Percentiles rank a stretch among this genome's conserved stretches.
Conservation (phyloP, 1,140 invertebrate genomes). For the Megalopta genalis region DNA sequence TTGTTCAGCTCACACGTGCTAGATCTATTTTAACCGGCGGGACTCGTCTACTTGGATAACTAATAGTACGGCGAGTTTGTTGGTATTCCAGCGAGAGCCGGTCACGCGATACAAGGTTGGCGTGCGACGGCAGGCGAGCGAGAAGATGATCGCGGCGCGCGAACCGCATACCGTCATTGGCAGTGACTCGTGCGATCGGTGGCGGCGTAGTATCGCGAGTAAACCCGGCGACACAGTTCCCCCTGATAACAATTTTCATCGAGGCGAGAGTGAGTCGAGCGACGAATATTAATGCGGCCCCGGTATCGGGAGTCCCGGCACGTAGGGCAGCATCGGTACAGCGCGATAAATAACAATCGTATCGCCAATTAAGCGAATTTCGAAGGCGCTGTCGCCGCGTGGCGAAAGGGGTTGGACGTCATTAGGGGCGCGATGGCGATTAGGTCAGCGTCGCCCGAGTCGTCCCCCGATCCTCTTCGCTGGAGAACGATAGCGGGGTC, state of each 20-base stretch:
- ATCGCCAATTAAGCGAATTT: slow-evolving; percentile 70
- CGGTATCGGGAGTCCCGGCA: slow-evolving; percentile 18
- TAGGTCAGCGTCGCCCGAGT: slow-evolving; percentile 51
- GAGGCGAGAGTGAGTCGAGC: background rate
- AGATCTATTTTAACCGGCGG: background rate
- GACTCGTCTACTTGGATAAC: background rate
- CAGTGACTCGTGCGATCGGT: background rate
- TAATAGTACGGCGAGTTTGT: background rate
- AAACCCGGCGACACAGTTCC: background rate
- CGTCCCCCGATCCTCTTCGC: background rate
- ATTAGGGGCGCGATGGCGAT: slow-evolving; percentile 69
- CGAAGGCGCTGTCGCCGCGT: slow-evolving; percentile 33
- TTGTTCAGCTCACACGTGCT: background rate
- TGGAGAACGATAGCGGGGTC: slow-evolving; percentile 65
- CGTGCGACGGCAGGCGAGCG: background rate
- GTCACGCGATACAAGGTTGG: background rate
- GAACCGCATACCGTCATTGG: background rate
- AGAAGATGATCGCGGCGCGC: background rate
- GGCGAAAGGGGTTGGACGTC: slow-evolving; percentile 55
- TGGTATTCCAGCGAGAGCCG: background rate
- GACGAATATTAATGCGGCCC: slow-evolving; percentile 34
- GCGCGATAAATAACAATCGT: slow-evolving; percentile 64
- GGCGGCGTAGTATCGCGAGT: background rate
- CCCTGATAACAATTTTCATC: slow-evolving; percentile 7
- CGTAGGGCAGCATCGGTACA: slow-evolving; percentile 1